These are phyloP conservation scores for Andricus curvator DNA, from an alignment of 2,888 invertebrate genomes.

Conservation along the genomic window DNA sequence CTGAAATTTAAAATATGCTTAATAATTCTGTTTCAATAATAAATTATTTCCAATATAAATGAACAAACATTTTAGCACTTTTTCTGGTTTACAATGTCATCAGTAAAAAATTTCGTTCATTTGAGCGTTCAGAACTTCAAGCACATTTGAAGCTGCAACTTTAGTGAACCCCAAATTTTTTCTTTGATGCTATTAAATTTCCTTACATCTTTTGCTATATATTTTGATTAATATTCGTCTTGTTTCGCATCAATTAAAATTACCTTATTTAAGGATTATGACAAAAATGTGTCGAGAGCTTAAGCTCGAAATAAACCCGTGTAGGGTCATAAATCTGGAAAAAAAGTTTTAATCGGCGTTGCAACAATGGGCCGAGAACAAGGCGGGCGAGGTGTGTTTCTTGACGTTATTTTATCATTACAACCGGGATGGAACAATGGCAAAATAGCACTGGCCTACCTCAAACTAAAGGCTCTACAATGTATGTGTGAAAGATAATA, in stretches of 20 bases:
- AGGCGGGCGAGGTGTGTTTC: slow-evolving; percentile 18
- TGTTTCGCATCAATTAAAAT: not conserved
- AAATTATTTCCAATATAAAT: too few relatives aligned
- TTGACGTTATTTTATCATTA: slow-evolving; percentile 31
- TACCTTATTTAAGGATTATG: not conserved
- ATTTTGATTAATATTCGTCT: not conserved
- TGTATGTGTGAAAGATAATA: not conserved
- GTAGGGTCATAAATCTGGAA: not conserved
- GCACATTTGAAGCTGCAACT: too few relatives aligned
- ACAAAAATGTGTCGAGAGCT: slow-evolving; percentile 2
- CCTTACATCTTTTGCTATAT: not conserved
- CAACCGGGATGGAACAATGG: slow-evolving; percentile 25
- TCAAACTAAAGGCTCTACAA: not conserved
- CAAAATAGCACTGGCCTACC: not conserved
- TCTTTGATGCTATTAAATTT: too few relatives aligned
- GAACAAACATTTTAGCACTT: too few relatives aligned
- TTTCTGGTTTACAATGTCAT: too few relatives aligned
- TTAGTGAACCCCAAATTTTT: too few relatives aligned
- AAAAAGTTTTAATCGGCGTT: not conserved
- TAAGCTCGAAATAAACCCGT: not conserved
- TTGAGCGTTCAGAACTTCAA: too few relatives aligned
- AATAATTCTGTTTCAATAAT: too few relatives aligned
- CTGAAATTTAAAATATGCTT: too few relatives aligned
- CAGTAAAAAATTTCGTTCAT: too few relatives aligned
- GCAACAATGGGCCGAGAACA: slow-evolving; percentile 10